These are phyloP conservation scores for Perodicticus potto DNA, from an alignment of 2,797 vertebrate species.

Conservation along the genomic window DNA sequence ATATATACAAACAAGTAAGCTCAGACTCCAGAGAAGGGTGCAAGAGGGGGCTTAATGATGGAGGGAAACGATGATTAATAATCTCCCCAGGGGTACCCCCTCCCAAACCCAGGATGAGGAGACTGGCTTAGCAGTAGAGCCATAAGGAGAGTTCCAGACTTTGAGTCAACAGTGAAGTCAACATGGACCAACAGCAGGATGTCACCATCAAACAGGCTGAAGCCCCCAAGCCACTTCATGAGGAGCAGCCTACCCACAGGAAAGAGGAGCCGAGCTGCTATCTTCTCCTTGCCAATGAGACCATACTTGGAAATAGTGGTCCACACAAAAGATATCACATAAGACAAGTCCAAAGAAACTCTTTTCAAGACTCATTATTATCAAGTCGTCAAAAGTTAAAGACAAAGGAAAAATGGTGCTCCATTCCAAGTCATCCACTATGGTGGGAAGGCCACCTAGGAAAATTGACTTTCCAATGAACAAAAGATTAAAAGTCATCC, in stretches of 20 bases:
- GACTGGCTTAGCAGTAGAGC: not conserved
- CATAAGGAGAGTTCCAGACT: conserved; percentile 25
- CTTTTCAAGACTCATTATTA: not conserved
- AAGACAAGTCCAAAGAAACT: not conserved
- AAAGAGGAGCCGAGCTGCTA: not conserved
- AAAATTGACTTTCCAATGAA: conserved; percentile 1
- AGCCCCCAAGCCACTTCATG: not conserved
- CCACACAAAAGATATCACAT: not conserved
- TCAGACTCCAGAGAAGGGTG: not conserved
- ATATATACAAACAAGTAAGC: conserved; percentile 52
- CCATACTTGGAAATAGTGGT: not conserved
- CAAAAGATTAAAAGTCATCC: conserved; percentile 27
- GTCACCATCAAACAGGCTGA: not conserved
- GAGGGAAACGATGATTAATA: not conserved
- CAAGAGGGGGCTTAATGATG: not conserved
- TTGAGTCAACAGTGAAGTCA: conserved; percentile 3
- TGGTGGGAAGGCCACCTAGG: not conserved
- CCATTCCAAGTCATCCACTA: not conserved
- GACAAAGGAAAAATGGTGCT: not conserved
- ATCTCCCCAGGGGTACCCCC: not conserved
- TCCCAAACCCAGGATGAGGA: not conserved
- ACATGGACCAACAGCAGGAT: not conserved
- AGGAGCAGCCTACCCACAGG: not conserved
- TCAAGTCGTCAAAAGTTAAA: not conserved
- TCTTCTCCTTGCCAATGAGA: not conserved